Conservation (phyloP, 2,888 invertebrate species). For the Girardia tigrina region DNA sequence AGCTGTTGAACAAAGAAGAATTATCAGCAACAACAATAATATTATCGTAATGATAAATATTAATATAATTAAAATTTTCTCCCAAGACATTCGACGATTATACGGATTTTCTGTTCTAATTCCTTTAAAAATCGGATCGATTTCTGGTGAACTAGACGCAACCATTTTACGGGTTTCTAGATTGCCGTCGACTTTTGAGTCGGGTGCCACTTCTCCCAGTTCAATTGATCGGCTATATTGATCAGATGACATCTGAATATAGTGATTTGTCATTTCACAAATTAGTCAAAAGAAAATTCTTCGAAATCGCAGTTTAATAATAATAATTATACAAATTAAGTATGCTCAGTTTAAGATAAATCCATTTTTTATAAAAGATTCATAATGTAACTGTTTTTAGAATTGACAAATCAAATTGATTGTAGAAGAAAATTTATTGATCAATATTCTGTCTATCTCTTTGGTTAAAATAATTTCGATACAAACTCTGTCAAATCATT, state of each 20-base stretch:
- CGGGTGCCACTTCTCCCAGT: not conserved
- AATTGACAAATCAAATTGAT: not conserved
- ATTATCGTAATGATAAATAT: not conserved
- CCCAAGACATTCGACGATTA: slow-evolving; percentile 3
- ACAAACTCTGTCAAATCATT: not conserved
- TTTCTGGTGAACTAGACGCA: not conserved
- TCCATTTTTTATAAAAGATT: not conserved
- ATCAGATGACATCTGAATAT: slow-evolving; percentile 17
- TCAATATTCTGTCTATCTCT: slow-evolving; percentile 23
- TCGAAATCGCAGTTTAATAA: too few species aligned
- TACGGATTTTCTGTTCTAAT: not conserved
- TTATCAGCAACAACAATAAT: not conserved
- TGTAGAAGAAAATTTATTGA: slow-evolving; percentile 23
- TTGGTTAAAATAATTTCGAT: slow-evolving; percentile 19
- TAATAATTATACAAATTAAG: too few species aligned
- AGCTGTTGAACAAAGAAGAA: not conserved
- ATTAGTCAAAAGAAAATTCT: not conserved
- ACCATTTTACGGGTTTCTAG: not conserved
- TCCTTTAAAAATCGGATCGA: not conserved
- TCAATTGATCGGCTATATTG: slow-evolving; percentile 13
- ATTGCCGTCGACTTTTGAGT: not conserved
- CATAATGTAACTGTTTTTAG: not conserved
- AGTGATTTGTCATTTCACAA: slow-evolving; percentile 20
- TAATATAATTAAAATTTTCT: not conserved
- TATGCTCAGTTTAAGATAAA: slow-evolving; percentile 1